Evolutionary conservation across 2,888 invertebrate species (phyloP), one percentile per base, ranked within the genome.

Genomic region (Clitarchus hookeri): DNA sequence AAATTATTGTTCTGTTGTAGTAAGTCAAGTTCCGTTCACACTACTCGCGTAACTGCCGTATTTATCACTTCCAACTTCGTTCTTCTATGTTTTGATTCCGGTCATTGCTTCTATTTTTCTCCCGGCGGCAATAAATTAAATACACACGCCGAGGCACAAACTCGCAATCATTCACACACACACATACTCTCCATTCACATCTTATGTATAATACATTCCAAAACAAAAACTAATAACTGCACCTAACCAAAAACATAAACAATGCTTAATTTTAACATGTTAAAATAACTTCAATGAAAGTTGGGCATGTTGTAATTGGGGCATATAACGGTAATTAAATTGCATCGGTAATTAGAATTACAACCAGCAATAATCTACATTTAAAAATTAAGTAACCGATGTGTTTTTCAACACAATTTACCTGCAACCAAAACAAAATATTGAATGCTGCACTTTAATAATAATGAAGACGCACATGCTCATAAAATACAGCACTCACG

Each of bases 401-500:
- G 65, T 65, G 36, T 19, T 65, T 65, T 65, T 23, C 65, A 19
- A 65, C 1, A 65, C 16, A 65, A 65, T 65, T 65, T 65, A 65
- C 65, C 65, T 11, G n/a, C 11, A n/a, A 65, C 65, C 65, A 65
- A n/a, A 65, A 65, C 65, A 65, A 65, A 65, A 65, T 65, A 65
- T 23, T n/a, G 65, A 79, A 48, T 26, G 79, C 44, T 44, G 23
- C n/a, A 53, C n/a, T 48, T 84, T 27, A 13, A 9, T 19, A 84
- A 16, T 6, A 78, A 85, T 78, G 53, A 53, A 25, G 19, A 79
- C 78, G 2, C 78, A 19, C 23, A 26, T 85, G n/a, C 77, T 65
- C 16, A 65, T n/a, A n/a, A 65, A 65, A 23, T 65, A 84, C 84
- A 26, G 84, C n/a, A 84, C 23, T 78, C 53, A 83, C 77, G 44